A percentile compares a stretch with the other conserved stretches of the same genome.
Conservation (phyloP, 2,113 vertebrate species). For the Glareola pratincola region DNA sequence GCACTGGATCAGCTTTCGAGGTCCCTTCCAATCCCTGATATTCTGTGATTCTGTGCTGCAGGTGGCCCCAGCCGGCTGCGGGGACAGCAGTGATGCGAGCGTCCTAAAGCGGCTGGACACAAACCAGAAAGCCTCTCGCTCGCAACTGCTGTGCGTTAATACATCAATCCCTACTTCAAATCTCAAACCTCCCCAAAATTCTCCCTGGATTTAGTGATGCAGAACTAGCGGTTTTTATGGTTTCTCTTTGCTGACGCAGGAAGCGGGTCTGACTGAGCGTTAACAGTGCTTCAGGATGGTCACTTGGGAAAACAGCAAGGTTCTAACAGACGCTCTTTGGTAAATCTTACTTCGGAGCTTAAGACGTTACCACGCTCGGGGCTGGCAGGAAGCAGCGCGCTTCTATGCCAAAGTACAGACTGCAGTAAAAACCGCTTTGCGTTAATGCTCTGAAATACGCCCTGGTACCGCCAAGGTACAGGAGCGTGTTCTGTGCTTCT, state of each 20-base stretch:
- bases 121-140: neutral
- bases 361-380: neutral
- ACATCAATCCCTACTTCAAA: neutral
- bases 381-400: neutral
- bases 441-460: neutral
- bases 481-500: fast-evolving
- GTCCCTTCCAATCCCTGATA: no score
- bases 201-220: neutral
- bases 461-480: neutral
- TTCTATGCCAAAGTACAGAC: neutral
- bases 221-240: neutral
- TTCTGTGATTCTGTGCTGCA: no score
- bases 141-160: neutral
- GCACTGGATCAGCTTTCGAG: no score
- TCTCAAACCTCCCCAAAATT: neutral
- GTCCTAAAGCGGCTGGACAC: neutral
- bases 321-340: neutral
- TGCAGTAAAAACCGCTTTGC: neutral
- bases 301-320: neutral
- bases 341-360: neutral
- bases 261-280: neutral
- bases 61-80: neutral
- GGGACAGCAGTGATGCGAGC: neutral
- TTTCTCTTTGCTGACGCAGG: neutral
- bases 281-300: neutral